Evolutionary conservation across 92 coral and sea anemone species (phyloP), one percentile per base, ranked within the genome.

Genomic region (Palythoa grandis): DNA sequence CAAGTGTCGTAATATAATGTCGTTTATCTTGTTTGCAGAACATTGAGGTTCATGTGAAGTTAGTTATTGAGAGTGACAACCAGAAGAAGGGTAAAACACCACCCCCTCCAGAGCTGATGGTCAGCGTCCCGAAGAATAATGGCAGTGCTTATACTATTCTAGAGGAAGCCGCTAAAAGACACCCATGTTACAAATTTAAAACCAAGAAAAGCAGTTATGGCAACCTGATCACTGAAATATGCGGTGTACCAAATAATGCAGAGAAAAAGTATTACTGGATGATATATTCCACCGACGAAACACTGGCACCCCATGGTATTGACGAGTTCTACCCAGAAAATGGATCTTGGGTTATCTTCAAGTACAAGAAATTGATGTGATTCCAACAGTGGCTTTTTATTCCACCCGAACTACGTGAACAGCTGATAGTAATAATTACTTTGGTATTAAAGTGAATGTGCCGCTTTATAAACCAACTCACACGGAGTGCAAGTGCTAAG

Each of bases 321-420:
- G 98, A 95, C 68, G 89, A 88, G 17, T 87, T 93, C 22, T 83
- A 50, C 40, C 98, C 98, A 17, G 86, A 84, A 61, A 70, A 92
- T 52, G 95, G 92, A 13, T 85, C 95, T 12, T 73, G 71, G 25
- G 76, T 95, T 79, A 89, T 82, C 54, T 95, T 94, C 76, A 92
- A 86, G 58, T 95, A 88, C 88, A 37, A 92, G 78, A 83, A 92
- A 82, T 52, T 87, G 20, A 15, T 6, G 17, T 58, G 20, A 58
- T 58, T 58, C 65, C 65, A 58, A 58, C 1, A 14, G 65, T 43
- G 50, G 50, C 50, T 43, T 43, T 43, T 43, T 43, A 43, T 43
- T 43, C 50, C 50, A 40, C 6, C 47, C 6, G n/a, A n/a, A n/a
- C n/a, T 40, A 40, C 47, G 6, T 40, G 6, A 40, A 40, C 47